Evolutionary conservation across 2,888 invertebrate species (phyloP).

Genomic region (Drosophila acutilabella): DNA sequence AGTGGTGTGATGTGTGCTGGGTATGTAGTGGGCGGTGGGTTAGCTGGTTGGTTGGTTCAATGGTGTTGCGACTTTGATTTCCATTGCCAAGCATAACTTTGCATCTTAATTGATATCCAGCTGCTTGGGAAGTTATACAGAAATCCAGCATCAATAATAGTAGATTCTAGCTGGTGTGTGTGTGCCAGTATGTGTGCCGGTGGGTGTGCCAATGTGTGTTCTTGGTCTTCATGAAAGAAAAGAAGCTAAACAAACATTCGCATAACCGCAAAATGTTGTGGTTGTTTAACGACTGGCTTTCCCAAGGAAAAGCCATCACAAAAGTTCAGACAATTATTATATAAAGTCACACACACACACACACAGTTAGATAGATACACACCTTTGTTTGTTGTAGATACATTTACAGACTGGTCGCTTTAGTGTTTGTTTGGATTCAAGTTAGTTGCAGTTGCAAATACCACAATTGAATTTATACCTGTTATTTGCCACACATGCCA

Average conservation of each 20-base stretch:
- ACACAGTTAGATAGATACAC: background rate
- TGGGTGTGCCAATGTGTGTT: background rate
- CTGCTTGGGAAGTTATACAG: constrained; percentile 32
- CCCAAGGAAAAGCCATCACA: constrained; percentile 17
- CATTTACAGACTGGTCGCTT: constrained; percentile 19
- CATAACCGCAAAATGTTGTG: constrained; percentile 36
- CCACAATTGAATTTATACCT: constrained; percentile 4
- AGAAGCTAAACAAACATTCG: constrained; percentile 18
- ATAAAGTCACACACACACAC: background rate
- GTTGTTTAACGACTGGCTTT: constrained; percentile 25
- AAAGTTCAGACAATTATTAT: constrained; percentile 22
- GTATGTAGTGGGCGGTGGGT: background rate
- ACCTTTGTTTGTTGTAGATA: background rate
- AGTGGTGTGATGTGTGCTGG: background rate
- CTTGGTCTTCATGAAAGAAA: constrained; percentile 12
- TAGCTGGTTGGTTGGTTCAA: background rate
- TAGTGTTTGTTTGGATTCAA: constrained; percentile 25
- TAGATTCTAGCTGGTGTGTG: background rate
- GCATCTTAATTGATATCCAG: constrained; percentile 61
- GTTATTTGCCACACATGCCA: constrained; percentile 19
- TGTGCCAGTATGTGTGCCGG: background rate
- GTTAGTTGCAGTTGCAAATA: constrained; percentile 21
- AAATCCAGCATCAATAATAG: constrained; percentile 29
- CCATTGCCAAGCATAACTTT: constrained; percentile 43
- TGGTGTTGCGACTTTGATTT: constrained; percentile 11